These are phyloP conservation scores for Protobothrops mucrosquamatus DNA, from an alignment of 2,113 vertebrate species.

Conservation along the genomic window DNA sequence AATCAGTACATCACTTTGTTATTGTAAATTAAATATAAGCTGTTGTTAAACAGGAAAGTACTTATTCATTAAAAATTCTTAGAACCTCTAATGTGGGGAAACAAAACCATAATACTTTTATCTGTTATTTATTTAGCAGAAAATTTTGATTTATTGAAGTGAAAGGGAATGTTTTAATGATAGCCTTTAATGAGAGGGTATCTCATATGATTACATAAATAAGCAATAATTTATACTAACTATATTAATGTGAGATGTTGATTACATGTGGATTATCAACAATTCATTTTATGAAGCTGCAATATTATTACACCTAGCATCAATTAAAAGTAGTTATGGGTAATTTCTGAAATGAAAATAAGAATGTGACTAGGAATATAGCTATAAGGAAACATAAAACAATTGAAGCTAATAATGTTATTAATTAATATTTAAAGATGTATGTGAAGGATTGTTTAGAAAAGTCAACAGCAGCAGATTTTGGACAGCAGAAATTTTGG, in stretches of 20 bases:
- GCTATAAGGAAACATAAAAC: neutral
- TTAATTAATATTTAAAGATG: neutral
- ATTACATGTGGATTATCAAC: neutral
- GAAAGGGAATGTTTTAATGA: neutral
- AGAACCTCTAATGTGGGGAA: neutral
- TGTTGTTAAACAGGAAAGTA: neutral
- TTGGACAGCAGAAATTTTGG: neutral
- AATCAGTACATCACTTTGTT: neutral
- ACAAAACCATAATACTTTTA: neutral
- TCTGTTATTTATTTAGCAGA: neutral
- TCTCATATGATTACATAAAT: neutral
- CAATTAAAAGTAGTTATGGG: neutral
- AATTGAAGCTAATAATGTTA: neutral
- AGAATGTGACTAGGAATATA: neutral
- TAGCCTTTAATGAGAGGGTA: neutral
- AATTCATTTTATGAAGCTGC: neutral
- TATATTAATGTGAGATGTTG: neutral
- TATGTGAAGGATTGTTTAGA: neutral
- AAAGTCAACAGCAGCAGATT: neutral
- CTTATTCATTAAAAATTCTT: neutral
- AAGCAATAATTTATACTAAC: neutral
- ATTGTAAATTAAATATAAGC: neutral
- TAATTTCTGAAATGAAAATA: neutral
- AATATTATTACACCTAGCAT: neutral
- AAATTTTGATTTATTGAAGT: neutral